Conservation (phyloP, 2,888 invertebrate species). For the Ellobium chinense region DNA sequence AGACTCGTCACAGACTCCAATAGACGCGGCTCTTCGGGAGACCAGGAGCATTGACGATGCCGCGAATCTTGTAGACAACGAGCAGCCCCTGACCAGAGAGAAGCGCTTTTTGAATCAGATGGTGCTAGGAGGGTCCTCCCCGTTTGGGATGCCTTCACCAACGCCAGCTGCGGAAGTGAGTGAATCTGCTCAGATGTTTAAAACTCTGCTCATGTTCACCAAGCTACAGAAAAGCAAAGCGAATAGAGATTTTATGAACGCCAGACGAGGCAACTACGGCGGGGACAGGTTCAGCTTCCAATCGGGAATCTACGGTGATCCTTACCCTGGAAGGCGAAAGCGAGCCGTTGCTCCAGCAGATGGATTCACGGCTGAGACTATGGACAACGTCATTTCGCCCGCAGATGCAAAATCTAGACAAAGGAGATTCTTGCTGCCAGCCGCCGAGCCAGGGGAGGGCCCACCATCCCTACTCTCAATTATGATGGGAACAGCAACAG, state of each 20-base stretch:
- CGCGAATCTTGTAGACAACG: no score
- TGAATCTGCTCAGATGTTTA: slow-evolving; percentile 43
- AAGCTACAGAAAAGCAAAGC: slow-evolving; percentile 13
- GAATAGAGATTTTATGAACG: background rate
- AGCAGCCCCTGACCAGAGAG: background rate
- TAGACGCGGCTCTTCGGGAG: no score
- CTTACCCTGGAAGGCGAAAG: slow-evolving; percentile 21
- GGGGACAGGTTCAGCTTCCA: slow-evolving; percentile 18
- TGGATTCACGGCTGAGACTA: background rate
- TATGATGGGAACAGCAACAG: slow-evolving; percentile 18
- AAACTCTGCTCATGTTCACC: slow-evolving; percentile 7
- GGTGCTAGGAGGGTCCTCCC: background rate
- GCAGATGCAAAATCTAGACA: background rate
- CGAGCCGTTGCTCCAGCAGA: background rate
- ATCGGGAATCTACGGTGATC: slow-evolving; percentile 32
- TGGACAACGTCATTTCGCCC: background rate
- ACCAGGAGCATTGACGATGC: no score
- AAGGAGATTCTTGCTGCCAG: slow-evolving; percentile 23
- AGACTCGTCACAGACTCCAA: no score
- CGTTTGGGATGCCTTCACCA: background rate
- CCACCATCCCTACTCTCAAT: background rate
- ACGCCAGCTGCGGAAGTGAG: slow-evolving; percentile 24
- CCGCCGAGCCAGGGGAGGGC: background rate
- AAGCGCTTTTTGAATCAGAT: slow-evolving; percentile 14
- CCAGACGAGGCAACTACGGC: background rate